Base-by-base conservation (phyloP, 2,888 invertebrate species). In the Lasioglossum figueresi region DNA sequence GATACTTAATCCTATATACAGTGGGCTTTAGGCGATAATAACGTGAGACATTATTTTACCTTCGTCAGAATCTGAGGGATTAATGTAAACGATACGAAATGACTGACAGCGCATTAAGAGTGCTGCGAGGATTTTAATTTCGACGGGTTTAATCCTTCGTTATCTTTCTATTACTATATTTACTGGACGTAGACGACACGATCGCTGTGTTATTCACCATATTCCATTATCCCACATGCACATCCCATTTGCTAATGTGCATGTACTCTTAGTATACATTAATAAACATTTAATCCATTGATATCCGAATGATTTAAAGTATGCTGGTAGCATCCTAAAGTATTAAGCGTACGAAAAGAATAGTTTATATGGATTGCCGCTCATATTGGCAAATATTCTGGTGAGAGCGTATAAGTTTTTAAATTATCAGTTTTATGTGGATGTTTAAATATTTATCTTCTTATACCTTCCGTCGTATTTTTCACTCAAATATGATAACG, bases 201-300 rank as follows among this genome's bases (percentile, higher is more conserved):
- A 68, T 83, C 73, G 71, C 16, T 37, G 16, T n/a, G 23, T 76
- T 59, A 80, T 85, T 31, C 85, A 75, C 74, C 40, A 74, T 74
- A 83, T 78, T 77, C 70, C 76, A 83, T 85, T 83, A 83, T 45
- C 59, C 23, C 34, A 23, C 10, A n/a, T 52, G 63, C 16, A 31
- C 63, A 12, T 43, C 14, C 45, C 45, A 16, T 4, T 59, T 59
- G 12, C 23, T 8, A 8, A 23, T 23, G 52, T 52, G 23, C 23
- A 8, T n/a, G n/a, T 10, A 52, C n/a, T 10, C 10, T n/a, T 52
- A 1, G 10, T 52, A 56, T 56, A n/a, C n/a, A 56, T 56, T n/a
- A n/a, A 52, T n/a, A n/a, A 52, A 52, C n/a, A n/a, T 52, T 52
- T 52, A 52, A 23, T 23, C 23, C 8, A 8, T 23, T 2, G 23